A percentile compares a stretch with the other conserved stretches of the same genome.
Evolutionary conservation across 2,113 vertebrate genomes (phyloP).

Genomic region (Rafetus swinhoei): DNA sequence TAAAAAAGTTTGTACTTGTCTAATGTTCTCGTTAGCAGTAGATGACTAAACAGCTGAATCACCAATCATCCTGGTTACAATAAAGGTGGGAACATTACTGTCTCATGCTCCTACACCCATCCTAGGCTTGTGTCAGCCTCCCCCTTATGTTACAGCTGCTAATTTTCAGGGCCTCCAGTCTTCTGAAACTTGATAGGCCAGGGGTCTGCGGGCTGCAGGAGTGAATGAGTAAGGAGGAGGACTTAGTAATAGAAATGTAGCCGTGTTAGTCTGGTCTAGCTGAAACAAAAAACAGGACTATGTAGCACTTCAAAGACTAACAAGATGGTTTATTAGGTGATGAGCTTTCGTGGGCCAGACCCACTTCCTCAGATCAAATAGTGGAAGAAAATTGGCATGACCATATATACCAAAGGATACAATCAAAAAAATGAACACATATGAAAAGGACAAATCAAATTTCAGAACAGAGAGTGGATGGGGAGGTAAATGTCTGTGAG

Average conservation of each 20-base stretch:
- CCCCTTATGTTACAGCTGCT: background rate
- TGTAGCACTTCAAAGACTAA: too few relatives aligned
- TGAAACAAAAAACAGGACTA: too few relatives aligned
- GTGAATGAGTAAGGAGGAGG: background rate
- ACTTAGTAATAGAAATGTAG: background rate
- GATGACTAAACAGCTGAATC: conserved; percentile 54
- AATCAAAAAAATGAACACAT: too few relatives aligned
- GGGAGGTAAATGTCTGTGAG: too few relatives aligned
- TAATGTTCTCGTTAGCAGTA: conserved; percentile 10
- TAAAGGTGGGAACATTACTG: background rate
- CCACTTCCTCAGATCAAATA: too few relatives aligned
- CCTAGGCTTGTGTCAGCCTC: background rate
- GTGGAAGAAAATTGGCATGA: too few relatives aligned
- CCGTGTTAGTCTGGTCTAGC: too few relatives aligned
- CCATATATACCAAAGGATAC: too few relatives aligned
- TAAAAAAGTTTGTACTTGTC: conserved; percentile 46
- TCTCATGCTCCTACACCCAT: background rate
- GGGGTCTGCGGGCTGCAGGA: background rate
- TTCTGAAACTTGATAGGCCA: background rate
- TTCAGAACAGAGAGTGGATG: too few relatives aligned
- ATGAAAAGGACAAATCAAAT: too few relatives aligned
- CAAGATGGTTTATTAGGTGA: too few relatives aligned
- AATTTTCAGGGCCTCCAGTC: background rate
- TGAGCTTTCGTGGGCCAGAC: too few relatives aligned
- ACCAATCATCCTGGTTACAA: background rate